Evolutionary conservation across 1,140 invertebrate genomes (phyloP).

Genomic region (Zaprionus taronus): DNA sequence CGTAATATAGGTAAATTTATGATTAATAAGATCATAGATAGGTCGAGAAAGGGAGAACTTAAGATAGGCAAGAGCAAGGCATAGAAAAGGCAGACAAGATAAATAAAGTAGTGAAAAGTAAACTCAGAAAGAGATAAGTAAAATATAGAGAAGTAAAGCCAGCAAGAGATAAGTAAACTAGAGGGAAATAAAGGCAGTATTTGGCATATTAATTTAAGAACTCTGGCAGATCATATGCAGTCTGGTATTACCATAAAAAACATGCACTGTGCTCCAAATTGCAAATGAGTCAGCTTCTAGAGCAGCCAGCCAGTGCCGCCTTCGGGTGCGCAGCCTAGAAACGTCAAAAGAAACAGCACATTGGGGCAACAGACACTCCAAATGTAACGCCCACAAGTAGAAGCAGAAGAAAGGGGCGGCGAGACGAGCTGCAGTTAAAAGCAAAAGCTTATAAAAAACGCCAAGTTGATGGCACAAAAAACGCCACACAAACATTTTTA

Average conservation of each 20-base stretch:
- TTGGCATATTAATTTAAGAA: constrained; percentile 2
- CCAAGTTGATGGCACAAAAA: constrained; percentile 37
- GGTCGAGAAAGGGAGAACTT: not conserved
- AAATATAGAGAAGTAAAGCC: not conserved
- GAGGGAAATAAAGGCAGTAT: not conserved
- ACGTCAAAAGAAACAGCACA: not conserved
- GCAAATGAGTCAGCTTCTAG: constrained; percentile 28
- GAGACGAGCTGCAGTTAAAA: constrained; percentile 52
- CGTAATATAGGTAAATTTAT: constrained; percentile 24
- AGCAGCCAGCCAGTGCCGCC: not conserved
- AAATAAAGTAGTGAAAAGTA: not conserved
- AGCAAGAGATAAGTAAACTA: not conserved
- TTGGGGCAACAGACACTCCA: constrained; percentile 23
- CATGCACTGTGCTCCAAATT: not conserved
- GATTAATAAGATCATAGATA: constrained; percentile 16
- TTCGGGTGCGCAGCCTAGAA: constrained; percentile 6
- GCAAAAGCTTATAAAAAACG: constrained; percentile 62
- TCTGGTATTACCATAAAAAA: constrained; percentile 3
- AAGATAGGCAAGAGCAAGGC: not conserved
- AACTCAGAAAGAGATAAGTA: too few relatives aligned
- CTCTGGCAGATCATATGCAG: not conserved
- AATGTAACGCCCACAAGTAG: constrained; percentile 41
- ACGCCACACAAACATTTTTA: constrained; percentile 57
- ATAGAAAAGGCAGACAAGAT: not conserved
- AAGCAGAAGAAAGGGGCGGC: constrained; percentile 11